phyloP scores from a whole-genome alignment of 1,140 invertebrate species.

The Camponotus pennsylvanicus region DNA sequence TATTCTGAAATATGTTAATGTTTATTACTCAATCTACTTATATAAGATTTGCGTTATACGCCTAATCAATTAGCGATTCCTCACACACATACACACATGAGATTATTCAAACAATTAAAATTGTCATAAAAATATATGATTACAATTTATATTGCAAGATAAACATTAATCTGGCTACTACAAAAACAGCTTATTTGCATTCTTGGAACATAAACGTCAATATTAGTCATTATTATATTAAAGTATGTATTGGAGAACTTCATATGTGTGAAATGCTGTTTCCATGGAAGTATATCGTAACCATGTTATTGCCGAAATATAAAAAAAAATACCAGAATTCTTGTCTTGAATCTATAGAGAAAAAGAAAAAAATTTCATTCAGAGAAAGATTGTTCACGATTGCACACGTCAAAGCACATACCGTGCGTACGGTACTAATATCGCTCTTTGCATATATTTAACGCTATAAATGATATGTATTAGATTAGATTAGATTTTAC shows the following conservation, averaged over 20 bases:
- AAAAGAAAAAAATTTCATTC: background rate
- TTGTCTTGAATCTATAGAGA: slow-evolving; percentile 4
- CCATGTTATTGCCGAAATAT: background rate
- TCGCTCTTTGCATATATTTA: background rate
- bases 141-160: background rate
- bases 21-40: background rate
- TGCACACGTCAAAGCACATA: background rate
- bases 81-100: background rate
- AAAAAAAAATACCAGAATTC: slow-evolving; percentile 6
- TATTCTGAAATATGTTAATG: background rate
- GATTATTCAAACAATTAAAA: background rate
- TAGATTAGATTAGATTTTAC: no score
- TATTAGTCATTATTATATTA: no score
- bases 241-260: background rate
- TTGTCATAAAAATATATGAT: background rate
- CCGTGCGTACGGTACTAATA: background rate
- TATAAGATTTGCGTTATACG: background rate
- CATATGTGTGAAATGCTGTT: background rate
- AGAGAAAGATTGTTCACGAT: background rate
- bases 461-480: background rate
- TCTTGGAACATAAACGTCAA: background rate
- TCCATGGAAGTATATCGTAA: background rate
- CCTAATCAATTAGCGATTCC: background rate
- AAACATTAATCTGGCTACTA: background rate
- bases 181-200: background rate